A percentile compares a stretch with the other conserved stretches of the same genome.
These are phyloP conservation scores for Bembecia ichneumoniformis DNA, from an alignment of 2,888 invertebrate genomes.

Conservation along the genomic window DNA sequence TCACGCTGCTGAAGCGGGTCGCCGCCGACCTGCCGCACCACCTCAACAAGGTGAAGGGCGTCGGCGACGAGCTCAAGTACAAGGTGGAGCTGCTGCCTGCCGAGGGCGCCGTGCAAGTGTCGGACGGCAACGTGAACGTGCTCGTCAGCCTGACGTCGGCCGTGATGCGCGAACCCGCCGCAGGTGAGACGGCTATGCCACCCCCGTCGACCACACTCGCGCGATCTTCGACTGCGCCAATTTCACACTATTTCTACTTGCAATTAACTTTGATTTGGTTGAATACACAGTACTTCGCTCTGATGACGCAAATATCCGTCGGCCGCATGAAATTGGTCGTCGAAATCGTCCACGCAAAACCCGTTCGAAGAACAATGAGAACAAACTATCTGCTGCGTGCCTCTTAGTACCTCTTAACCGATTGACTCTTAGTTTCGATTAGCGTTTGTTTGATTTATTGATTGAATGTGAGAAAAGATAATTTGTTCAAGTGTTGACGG, in stretches of 20 bases:
- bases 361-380: constrained; percentile 40
- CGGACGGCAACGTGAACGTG: constrained; percentile 84
- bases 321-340: constrained; percentile 51
- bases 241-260: constrained; percentile 27
- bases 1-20: constrained; percentile 88
- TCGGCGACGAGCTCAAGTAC: constrained; percentile 73
- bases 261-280: too few relatives aligned
- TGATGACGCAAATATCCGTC: background rate
- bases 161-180: constrained; percentile 86
- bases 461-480: constrained; percentile 49
- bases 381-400: constrained; percentile 58
- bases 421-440: too few relatives aligned
- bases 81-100: constrained; percentile 87
- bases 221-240: constrained; percentile 40
- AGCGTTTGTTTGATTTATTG: constrained; percentile 25
- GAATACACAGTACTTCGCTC: too few relatives aligned
- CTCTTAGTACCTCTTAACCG: too few relatives aligned
- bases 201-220: constrained; percentile 5
- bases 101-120: constrained; percentile 87
- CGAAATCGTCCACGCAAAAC: constrained; percentile 38
- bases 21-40: constrained; percentile 87
- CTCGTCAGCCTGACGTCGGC: constrained; percentile 94
- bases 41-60: constrained; percentile 71
- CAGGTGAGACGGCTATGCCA: constrained; percentile 36
- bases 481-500: constrained; percentile 67